Evolutionary conservation across 2,888 invertebrate genomes (phyloP), one percentile per base, ranked within the genome.

Genomic region (Onthophagus sagittarius): DNA sequence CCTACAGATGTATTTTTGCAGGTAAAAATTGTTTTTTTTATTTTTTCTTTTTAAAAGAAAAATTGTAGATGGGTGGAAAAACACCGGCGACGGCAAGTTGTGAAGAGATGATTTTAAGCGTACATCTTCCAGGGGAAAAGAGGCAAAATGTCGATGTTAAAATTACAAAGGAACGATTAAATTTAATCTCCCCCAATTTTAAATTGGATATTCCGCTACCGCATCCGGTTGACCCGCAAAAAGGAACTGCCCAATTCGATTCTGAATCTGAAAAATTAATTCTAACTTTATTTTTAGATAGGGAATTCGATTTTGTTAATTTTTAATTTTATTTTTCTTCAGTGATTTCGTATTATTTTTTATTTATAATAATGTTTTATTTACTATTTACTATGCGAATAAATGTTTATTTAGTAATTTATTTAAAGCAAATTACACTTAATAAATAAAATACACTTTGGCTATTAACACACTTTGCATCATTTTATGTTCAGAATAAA

Each of bases 271-370:
- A 90, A 78, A 90, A 88, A 64, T 86, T 97, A 74, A 88, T 89
- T 72, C 86, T 97, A 65, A 93, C 92, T 5, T 86, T 97, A 70
- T 89, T 89, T 75, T 88, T 97, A 84, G 87, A 89, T 75, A 88
- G 97, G 73, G 96, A 97, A 83, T 90, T 94, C 78, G 97, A 97
- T 87, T 92, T 88, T 83, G 87, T 96, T 71, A 97, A 97, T 86
- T 96, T 97, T 86, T 96, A 9, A 72, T 75, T 15, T 62, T 6
- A 64, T 23, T 23, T 23, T 23, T n/a, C n/a, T n/a, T n/a, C n/a
- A n/a, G n/a, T 2, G 23, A 23, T 23, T 23, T 23, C 23, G 23
- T 23, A 23, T 23, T 76, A 13, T 62, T 11, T 15, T 13, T 67
- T 3, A 11, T 13, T 15, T 32, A n/a, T 63, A 32, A 3, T 13